Evolutionary conservation across 1,140 invertebrate genomes (phyloP), one percentile per base, ranked within the genome.

Genomic region (Halesus radiatus): DNA sequence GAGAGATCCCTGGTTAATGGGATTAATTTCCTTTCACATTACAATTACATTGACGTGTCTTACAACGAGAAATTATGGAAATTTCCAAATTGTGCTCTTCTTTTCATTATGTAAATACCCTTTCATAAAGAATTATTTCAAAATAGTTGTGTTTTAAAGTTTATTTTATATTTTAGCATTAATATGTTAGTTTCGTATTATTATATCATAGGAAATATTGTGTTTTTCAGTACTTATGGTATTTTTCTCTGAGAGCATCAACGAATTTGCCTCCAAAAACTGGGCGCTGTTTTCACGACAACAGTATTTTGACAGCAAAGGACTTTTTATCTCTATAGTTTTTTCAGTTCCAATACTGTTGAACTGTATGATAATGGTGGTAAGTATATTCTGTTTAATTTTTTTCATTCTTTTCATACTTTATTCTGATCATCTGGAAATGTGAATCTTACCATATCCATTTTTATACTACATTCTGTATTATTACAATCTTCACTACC

Each of bases 341-440:
- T 97, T 97, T 88, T 97, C 96, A 8, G 93, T 96, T 84, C 97
- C 97, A 58, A 94, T 98, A 84, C 90, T 98, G 78, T 91, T 97
- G 26, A 97, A 97, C 87, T 97, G 96, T 85, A 96, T 97, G 92
- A 92, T 97, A 81, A 95, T 98, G 92, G 95, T 98, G 92, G 96
- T 98, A 91, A 94, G 95, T 94, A 85, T 68, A 84, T 81, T 82
- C 74, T 56, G 54, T 79, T 70, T 68, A 50, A 20, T 1, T n/a
- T 29, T 29, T 29, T 26, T 6, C 20, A 22, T 45, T 7, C 3
- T 1, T 32, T 45, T 1, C 37, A 45, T 13, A 13, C 37, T 37
- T 8, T 37, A 37, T 37, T 45, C 7, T 45, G 37, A 45, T 8
- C 37, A 45, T 45, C 37, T 45, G 37, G 37, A 45, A 45, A 45